Evolutionary conservation across 2,888 invertebrate species (phyloP).

Genomic region (Caenorhabditis sp.): DNA sequence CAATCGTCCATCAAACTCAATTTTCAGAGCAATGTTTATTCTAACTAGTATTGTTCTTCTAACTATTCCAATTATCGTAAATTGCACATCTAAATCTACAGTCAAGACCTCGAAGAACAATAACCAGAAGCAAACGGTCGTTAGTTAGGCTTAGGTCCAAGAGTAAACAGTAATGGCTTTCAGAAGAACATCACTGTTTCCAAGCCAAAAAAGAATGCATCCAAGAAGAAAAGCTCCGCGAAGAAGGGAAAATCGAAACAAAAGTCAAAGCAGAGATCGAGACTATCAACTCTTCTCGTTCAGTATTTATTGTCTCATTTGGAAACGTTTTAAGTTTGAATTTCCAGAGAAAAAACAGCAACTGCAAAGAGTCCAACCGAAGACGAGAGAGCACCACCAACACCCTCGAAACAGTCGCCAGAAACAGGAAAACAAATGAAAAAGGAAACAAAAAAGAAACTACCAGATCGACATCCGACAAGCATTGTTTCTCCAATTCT

Average conservation of each 20-base stretch:
- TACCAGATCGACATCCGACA: neutral
- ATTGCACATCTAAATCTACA: constrained; percentile 9
- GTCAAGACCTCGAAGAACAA: neutral
- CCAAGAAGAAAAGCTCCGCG: constrained; percentile 7
- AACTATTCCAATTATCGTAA: constrained; percentile 10
- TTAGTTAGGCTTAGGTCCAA: neutral
- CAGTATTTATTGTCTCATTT: neutral
- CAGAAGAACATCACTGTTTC: neutral
- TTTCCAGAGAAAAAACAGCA: constrained; percentile 25
- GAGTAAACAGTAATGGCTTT: neutral
- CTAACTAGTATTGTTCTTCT: constrained; percentile 6
- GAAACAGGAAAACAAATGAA: neutral
- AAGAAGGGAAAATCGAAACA: constrained; percentile 1
- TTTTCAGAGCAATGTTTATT: constrained; percentile 16
- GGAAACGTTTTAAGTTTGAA: neutral
- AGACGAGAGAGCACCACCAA: constrained; percentile 1
- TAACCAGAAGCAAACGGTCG: neutral
- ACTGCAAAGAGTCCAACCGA: constrained; percentile 2
- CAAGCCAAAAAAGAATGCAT: neutral
- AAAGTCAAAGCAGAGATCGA: neutral
- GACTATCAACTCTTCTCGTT: neutral
- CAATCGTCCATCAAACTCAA: neutral
- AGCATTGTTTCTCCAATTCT: neutral
- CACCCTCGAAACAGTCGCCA: neutral
- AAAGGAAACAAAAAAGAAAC: neutral